A percentile compares a stretch with the other conserved stretches of the same genome.
These are phyloP conservation scores for Sisor rabdophorus DNA, from an alignment of 2,113 vertebrate species.

Conservation along the genomic window DNA sequence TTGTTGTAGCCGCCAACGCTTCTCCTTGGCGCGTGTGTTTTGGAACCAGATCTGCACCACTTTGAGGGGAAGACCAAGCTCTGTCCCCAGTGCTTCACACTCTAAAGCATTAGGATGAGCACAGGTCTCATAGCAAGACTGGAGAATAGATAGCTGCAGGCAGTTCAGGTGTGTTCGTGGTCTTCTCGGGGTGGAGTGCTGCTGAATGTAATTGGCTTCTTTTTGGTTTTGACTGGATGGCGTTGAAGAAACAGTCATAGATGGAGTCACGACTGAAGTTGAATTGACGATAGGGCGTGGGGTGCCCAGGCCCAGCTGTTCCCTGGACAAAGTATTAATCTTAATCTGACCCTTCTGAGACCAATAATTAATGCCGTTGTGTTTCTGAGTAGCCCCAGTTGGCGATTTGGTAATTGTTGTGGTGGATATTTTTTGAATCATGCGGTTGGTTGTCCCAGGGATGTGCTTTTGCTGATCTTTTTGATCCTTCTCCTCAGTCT, in stretches of 20 bases:
- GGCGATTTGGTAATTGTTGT: constrained; percentile 62
- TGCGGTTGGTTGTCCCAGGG: constrained; percentile 61
- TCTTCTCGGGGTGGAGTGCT: constrained; percentile 73
- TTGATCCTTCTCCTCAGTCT: constrained; percentile 64
- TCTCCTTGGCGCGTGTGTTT: constrained; percentile 89
- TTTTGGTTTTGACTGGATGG: constrained; percentile 59
- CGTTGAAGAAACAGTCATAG: constrained; percentile 60
- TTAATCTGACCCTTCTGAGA: constrained; percentile 69
- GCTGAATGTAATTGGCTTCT: constrained; percentile 62
- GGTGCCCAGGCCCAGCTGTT: constrained; percentile 66
- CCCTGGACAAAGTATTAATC: constrained; percentile 73
- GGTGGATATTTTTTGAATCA: constrained; percentile 67
- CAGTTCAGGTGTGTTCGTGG: constrained; percentile 85
- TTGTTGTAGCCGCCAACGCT: constrained; percentile 83
- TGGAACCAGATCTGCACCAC: constrained; percentile 95
- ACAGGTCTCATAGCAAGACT: constrained; percentile 86
- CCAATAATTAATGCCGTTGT: constrained; percentile 72
- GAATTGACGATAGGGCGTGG: constrained; percentile 58
- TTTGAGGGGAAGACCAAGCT: constrained; percentile 82
- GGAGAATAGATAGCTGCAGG: constrained; percentile 83
- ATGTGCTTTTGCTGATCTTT: constrained; percentile 45
- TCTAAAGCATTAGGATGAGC: constrained; percentile 88
- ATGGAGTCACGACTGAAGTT: constrained; percentile 57
- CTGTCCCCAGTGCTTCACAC: constrained; percentile 80
- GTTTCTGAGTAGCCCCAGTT: constrained; percentile 61